Evolutionary conservation across 2,113 vertebrate genomes (phyloP).

Genomic region (Tetrao urogallus): DNA sequence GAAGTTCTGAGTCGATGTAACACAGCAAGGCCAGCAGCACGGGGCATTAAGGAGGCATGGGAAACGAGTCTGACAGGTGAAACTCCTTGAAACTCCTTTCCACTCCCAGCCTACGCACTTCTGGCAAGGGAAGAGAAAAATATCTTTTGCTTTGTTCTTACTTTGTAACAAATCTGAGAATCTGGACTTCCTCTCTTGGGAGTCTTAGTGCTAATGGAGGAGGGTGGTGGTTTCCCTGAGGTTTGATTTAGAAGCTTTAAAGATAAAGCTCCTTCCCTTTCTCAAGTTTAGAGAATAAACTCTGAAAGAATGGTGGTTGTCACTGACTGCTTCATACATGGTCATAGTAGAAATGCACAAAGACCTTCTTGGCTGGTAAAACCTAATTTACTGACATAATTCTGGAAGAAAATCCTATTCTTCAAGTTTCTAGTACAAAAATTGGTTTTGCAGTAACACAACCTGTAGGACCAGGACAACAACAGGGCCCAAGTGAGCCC

Average conservation of each 20-base stretch:
- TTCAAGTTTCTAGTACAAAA: background rate
- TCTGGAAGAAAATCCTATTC: background rate
- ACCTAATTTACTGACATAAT: background rate
- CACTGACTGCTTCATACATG: background rate
- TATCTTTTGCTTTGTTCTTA: background rate
- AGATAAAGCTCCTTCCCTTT: background rate
- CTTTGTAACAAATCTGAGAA: background rate
- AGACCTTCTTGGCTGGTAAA: background rate
- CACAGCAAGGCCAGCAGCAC: background rate
- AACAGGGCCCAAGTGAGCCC: background rate
- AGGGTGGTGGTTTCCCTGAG: background rate
- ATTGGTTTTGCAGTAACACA: background rate
- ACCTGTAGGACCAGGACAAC: background rate
- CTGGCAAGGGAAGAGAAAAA: background rate
- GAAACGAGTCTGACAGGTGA: background rate
- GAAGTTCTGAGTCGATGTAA: background rate
- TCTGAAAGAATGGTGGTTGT: background rate
- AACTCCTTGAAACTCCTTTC: slow-evolving; percentile 43
- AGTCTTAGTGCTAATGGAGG: background rate
- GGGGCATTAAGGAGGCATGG: background rate
- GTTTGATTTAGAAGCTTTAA: background rate
- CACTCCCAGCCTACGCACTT: background rate
- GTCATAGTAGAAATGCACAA: background rate
- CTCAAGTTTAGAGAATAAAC: background rate
- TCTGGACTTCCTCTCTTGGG: background rate